Evolutionary conservation across 2,888 invertebrate genomes (phyloP).

Genomic region (Lasioglossum leucozonium): DNA sequence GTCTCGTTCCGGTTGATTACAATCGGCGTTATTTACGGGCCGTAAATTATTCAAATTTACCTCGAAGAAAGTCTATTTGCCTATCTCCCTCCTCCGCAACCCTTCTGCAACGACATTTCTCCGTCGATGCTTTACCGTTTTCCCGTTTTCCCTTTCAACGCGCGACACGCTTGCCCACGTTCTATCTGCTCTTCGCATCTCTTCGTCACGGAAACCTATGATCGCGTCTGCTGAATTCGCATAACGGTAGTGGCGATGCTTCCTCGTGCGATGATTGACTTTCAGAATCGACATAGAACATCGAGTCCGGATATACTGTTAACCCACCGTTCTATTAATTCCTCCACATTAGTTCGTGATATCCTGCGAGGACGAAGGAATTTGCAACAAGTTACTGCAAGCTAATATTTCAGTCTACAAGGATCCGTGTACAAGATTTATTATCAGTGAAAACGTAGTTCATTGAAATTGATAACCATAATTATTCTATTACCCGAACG

Average conservation of each 20-base stretch:
- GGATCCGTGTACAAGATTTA: too few relatives aligned
- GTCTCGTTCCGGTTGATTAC: constrained; percentile 77
- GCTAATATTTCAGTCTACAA: too few relatives aligned
- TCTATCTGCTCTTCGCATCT: not conserved
- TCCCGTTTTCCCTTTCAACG: not conserved
- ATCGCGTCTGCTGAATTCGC: not conserved
- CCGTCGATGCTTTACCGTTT: not conserved
- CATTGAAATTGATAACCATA: too few relatives aligned
- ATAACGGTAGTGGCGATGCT: not conserved
- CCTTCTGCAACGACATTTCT: constrained; percentile 34
- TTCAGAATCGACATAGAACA: not conserved
- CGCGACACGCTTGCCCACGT: not conserved
- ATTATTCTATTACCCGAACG: too few relatives aligned
- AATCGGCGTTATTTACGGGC: constrained; percentile 77
- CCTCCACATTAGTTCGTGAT: not conserved
- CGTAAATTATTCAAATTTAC: constrained; percentile 79
- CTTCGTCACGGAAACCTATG: not conserved
- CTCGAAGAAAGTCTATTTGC: constrained; percentile 55
- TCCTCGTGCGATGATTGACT: not conserved
- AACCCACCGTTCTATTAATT: not conserved
- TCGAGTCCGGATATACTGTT: not conserved
- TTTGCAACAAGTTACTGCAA: too few relatives aligned
- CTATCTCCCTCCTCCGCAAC: constrained; percentile 40
- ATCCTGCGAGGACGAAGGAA: too few relatives aligned
- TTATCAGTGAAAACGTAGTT: too few relatives aligned